Conservation (phyloP, 1,140 invertebrate genomes). For the Euwallacea similis region DNA sequence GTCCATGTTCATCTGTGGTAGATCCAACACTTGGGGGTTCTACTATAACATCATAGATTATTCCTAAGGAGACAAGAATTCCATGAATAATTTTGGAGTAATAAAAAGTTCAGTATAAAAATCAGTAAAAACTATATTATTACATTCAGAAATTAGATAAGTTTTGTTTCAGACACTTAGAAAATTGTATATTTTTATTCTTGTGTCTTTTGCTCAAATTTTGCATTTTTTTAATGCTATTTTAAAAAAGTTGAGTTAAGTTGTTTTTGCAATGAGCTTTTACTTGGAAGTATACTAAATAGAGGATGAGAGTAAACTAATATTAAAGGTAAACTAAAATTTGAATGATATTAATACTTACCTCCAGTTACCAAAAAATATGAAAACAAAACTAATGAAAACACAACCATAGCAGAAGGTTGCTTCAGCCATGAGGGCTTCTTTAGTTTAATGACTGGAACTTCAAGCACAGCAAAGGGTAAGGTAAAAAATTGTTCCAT, state of each 20-base stretch:
- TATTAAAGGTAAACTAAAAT: background rate
- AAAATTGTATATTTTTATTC: too few relatives aligned
- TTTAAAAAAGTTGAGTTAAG: background rate
- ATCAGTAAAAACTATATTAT: too few relatives aligned
- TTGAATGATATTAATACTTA: slow-evolving; percentile 49
- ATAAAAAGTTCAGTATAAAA: background rate
- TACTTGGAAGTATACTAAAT: too few relatives aligned
- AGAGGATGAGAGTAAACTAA: too few relatives aligned
- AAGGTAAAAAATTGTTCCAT: slow-evolving; percentile 56
- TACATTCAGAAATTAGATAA: too few relatives aligned
- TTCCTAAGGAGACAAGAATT: slow-evolving; percentile 66
- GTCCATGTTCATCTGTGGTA: slow-evolving; percentile 95
- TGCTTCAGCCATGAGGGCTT: slow-evolving; percentile 87
- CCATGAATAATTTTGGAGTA: background rate
- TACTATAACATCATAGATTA: slow-evolving; percentile 98
- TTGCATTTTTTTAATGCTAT: background rate
- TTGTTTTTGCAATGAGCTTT: background rate
- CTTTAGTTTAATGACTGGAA: slow-evolving; percentile 91
- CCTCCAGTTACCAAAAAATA: slow-evolving; percentile 99
- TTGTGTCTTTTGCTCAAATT: too few relatives aligned
- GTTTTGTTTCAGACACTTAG: too few relatives aligned
- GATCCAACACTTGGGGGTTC: slow-evolving; percentile 97
- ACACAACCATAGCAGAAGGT: slow-evolving; percentile 93
- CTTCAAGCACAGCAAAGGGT: slow-evolving; percentile 83
- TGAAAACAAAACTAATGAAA: slow-evolving; percentile 85